A percentile compares a stretch with the other conserved stretches of the same genome.
phyloP scores from a whole-genome alignment of 2,797 vertebrate genomes.

The Poeciliopsis infans region DNA sequence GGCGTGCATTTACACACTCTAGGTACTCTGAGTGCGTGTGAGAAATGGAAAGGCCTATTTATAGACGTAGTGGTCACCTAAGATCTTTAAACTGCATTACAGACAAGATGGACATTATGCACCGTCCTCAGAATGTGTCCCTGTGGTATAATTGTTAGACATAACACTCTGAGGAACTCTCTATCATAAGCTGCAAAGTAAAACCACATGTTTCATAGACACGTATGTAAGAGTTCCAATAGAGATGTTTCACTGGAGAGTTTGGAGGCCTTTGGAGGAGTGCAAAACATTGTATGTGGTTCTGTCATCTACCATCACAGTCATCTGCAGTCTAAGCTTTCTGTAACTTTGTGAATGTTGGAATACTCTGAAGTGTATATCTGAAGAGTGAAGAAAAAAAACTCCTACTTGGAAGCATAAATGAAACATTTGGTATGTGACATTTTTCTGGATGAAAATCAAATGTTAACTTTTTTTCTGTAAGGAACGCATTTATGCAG shows the following conservation, averaged over 20 bases:
- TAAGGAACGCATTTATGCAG: conserved; percentile 29
- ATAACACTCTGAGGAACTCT: conserved; percentile 75
- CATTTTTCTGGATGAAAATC: conserved; percentile 27
- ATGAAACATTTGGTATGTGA: conserved; percentile 17
- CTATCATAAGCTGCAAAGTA: conserved; percentile 61
- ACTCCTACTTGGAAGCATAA: conserved; percentile 32
- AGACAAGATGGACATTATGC: conserved; percentile 16
- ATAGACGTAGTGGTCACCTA: conserved; percentile 9
- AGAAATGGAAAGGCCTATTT: conserved; percentile 1
- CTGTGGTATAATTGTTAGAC: conserved; percentile 73
- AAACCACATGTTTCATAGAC: conserved; percentile 74
- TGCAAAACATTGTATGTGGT: conserved; percentile 13
- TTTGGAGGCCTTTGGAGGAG: conserved; percentile 25
- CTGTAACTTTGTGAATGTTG: conserved; percentile 27
- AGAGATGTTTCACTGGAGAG: conserved; percentile 46
- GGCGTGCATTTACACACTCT: conserved; percentile 7
- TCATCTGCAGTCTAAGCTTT: conserved; percentile 21
- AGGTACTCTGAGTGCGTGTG: conserved; percentile 13
- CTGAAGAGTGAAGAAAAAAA: conserved; percentile 30
- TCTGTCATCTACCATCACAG: conserved; percentile 35
- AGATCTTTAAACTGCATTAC: conserved; percentile 25
- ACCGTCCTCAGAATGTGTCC: conserved; percentile 22
- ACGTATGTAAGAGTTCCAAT: conserved; percentile 38
- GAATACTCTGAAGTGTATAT: conserved; percentile 33
- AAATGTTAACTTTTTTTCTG: conserved; percentile 22